These are phyloP conservation scores for Polypedilum vanderplanki DNA, from an alignment of 1,140 invertebrate genomes.

Conservation along the genomic window DNA sequence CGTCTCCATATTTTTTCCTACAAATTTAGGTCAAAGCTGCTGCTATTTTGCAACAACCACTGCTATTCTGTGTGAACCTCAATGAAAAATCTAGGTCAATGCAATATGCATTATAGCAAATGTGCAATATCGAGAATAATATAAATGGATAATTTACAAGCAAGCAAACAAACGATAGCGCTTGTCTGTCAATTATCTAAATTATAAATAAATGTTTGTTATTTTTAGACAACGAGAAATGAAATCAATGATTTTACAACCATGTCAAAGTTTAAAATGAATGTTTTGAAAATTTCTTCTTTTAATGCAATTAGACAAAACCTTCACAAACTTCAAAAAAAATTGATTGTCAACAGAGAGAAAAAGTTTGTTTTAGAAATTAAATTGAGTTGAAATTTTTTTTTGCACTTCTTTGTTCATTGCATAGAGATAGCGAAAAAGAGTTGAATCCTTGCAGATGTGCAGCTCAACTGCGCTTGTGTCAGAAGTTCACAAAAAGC, in stretches of 20 bases:
- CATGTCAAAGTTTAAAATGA: background rate
- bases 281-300: too few species aligned
- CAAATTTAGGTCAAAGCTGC: slow-evolving; percentile 7
- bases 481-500: background rate
- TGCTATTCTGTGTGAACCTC: background rate
- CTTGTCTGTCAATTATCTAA: background rate
- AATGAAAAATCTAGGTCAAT: slow-evolving; percentile 8
- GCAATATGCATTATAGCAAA: background rate
- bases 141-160: background rate
- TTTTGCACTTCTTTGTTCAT: too few species aligned
- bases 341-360: background rate
- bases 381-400: background rate
- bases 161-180: background rate
- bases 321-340: background rate
- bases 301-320: background rate
- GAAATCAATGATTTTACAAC: background rate
- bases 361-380: background rate
- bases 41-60: background rate
- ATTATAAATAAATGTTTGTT: background rate
- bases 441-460: background rate
- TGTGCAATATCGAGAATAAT: background rate
- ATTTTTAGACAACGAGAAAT: background rate
- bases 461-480: slow-evolving; percentile 7
- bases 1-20: too few species aligned
- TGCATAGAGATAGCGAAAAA: background rate